Conservation (phyloP, 2,888 invertebrate species). For the Drosophila lutescens region DNA sequence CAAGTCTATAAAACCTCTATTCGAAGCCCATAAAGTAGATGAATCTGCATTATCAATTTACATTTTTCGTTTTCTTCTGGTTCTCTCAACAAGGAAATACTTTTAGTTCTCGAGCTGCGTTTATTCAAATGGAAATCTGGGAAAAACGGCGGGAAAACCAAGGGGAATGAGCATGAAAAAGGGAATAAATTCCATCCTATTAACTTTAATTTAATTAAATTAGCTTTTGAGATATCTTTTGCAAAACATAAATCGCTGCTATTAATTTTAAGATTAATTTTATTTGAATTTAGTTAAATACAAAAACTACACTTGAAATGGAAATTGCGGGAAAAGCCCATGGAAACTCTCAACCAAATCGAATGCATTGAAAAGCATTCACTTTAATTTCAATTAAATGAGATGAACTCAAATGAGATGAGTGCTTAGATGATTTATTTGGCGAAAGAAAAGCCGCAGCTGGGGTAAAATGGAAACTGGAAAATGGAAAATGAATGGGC, state of each 20-base stretch:
- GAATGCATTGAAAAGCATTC: constrained; percentile 3
- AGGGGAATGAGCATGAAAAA: neutral
- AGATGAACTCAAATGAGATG: neutral
- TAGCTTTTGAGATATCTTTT: neutral
- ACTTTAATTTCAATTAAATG: constrained; percentile 8
- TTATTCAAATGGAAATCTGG: constrained; percentile 36
- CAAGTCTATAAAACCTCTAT: constrained; percentile 14
- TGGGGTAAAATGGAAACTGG: neutral
- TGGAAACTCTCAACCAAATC: neutral
- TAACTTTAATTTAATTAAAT: neutral
- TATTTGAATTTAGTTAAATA: neutral
- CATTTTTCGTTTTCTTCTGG: constrained; percentile 28
- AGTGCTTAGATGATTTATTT: constrained; percentile 21
- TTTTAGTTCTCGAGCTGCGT: constrained; percentile 11
- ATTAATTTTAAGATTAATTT: neutral
- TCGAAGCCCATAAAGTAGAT: constrained; percentile 24
- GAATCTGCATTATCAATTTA: constrained; percentile 54
- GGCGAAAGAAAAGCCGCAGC: constrained; percentile 15
- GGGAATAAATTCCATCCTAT: neutral
- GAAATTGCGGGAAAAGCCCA: neutral
- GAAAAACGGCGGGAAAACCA: constrained; percentile 8
- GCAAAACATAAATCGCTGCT: neutral
- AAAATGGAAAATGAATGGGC: constrained; percentile 16
- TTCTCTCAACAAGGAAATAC: constrained; percentile 40
- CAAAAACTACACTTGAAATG: neutral